Evolutionary conservation across 2,113 vertebrate species (phyloP), one percentile per base, ranked within the genome.

Genomic region (Isurus oxyrinchus): DNA sequence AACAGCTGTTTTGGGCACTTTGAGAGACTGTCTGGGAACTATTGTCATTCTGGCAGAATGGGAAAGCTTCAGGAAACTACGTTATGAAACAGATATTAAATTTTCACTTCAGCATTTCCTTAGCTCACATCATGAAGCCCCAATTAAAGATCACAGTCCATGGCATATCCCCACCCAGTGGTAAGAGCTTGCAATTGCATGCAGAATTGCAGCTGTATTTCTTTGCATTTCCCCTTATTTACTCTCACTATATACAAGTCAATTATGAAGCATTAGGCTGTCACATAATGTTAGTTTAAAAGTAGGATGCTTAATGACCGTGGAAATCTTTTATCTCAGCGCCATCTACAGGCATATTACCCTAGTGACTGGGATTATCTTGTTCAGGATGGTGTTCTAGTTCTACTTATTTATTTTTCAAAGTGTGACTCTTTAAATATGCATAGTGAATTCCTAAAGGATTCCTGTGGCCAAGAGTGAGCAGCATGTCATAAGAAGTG

Each of bases 131-230:
- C 59, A 63, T 84, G 79, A 44, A 40, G 79, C 79, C 79, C n/a
- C 13, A 84, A 19, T 40, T 7, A 40, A n/a, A 63, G 35, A 40
- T 91, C 49, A 57, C 55, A 91, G 27, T 6, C 61, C 90, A 63
- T 66, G 59, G n/a, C 90, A 59, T 61, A 94, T 63, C 61, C 6
- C 90, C 90, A 94, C 90, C 90, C 59, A 94, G 90, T 94, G 90
- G 90, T 35, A 23, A 63, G n/a, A 93, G 59, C 59, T 94, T 40
- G 14, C n/a, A 61, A 66, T 16, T 66, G 59, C 90, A 63, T 2
- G 59, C 16, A 94, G 90, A 94, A 40, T 44, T 21, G 23, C 35
- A 3, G 59, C 90, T 23, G 5, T 44, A 3, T 76, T 40, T 49
- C 59, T 40, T 94, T 94, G 90, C 59, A 21, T 94, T 93, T 94